phyloP scores from a whole-genome alignment of 2,797 vertebrate species.

The Ctenopoma kingsleyae region DNA sequence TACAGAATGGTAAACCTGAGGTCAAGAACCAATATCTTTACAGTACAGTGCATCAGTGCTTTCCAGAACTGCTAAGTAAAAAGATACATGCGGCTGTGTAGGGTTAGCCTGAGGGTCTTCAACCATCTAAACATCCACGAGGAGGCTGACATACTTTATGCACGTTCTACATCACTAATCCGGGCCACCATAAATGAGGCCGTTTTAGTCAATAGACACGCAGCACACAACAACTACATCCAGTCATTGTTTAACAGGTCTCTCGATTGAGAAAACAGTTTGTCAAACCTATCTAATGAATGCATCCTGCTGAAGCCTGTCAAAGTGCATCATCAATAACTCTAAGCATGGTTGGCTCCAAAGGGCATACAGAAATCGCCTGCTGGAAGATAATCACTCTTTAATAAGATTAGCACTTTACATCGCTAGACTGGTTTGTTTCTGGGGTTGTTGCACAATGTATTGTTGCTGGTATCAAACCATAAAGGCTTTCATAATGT shows the following conservation, averaged over 20 bases:
- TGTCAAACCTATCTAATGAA: slow-evolving; percentile 64
- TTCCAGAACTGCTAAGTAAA: background rate
- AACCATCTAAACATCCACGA: slow-evolving; percentile 26
- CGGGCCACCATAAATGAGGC: slow-evolving; percentile 54
- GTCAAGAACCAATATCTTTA: slow-evolving; percentile 7
- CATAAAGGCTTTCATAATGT: slow-evolving; percentile 44
- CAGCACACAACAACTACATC: slow-evolving; percentile 38
- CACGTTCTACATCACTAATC: slow-evolving; percentile 54
- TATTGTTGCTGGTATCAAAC: slow-evolving; percentile 45
- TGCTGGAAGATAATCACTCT: slow-evolving; percentile 52
- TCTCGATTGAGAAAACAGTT: slow-evolving; percentile 52
- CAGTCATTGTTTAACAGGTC: slow-evolving; percentile 58
- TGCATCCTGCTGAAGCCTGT: slow-evolving; percentile 48
- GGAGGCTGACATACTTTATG: slow-evolving; percentile 42
- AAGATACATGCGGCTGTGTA: slow-evolving; percentile 8
- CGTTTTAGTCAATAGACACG: slow-evolving; percentile 63
- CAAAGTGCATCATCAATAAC: slow-evolving; percentile 67
- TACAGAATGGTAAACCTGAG: slow-evolving; percentile 9
- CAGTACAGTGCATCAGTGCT: slow-evolving; percentile 12
- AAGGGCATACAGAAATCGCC: slow-evolving; percentile 43
- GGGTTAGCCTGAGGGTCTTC: background rate
- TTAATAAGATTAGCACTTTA: slow-evolving; percentile 56
- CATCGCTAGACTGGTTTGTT: slow-evolving; percentile 40
- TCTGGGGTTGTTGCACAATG: slow-evolving; percentile 33
- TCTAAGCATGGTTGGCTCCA: slow-evolving; percentile 34